phyloP scores from a whole-genome alignment of 2,888 invertebrate species.

The Habroteleia sp. region DNA sequence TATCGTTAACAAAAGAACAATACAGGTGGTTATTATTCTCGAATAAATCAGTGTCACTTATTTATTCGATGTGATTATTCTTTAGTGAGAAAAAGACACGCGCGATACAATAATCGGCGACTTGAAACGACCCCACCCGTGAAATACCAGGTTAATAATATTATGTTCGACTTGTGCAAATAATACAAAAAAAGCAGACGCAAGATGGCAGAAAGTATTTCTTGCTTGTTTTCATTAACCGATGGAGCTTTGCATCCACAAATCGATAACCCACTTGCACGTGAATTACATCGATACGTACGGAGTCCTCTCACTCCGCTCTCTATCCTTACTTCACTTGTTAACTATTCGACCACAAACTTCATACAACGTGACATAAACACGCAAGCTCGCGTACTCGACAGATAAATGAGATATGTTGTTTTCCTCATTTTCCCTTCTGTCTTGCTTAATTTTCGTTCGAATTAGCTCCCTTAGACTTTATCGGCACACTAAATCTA shows the following conservation, averaged over 20 bases:
- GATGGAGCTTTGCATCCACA: conserved; percentile 71
- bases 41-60: conserved; percentile 1
- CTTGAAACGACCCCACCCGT: neutral
- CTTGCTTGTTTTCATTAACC: conserved; percentile 67
- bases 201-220: conserved; percentile 52
- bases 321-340: conserved; percentile 73
- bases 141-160: conserved; percentile 19
- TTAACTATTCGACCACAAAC: conserved; percentile 73
- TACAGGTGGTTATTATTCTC: conserved; percentile 7
- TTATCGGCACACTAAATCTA: conserved; percentile 7
- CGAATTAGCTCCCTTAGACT: conserved; percentile 10
- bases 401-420: conserved; percentile 43
- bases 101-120: neutral
- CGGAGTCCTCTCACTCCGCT: conserved; percentile 68
- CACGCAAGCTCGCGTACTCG: conserved; percentile 66
- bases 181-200: conserved; percentile 24
- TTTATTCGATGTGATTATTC: conserved; percentile 4
- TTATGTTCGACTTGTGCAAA: conserved; percentile 26
- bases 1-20: conserved; percentile 6
- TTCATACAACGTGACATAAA: conserved; percentile 66
- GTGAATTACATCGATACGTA: conserved; percentile 74
- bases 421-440: conserved; percentile 23
- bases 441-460: conserved; percentile 23
- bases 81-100: conserved; percentile 4
- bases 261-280: conserved; percentile 79